phyloP scores from a whole-genome alignment of 2,888 invertebrate genomes.

The Invenusta paracnida region DNA sequence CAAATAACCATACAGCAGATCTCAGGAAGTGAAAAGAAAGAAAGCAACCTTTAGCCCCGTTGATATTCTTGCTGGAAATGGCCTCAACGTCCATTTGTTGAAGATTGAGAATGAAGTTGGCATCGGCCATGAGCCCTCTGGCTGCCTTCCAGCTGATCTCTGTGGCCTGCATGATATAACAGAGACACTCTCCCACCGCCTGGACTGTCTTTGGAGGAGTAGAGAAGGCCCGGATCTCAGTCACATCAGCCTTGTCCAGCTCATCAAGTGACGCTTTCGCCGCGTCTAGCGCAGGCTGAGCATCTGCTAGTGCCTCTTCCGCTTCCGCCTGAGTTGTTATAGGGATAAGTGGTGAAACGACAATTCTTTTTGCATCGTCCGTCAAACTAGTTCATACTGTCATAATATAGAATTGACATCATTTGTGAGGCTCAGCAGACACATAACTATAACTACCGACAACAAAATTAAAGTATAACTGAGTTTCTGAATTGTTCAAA shows the following conservation, averaged over 20 bases:
- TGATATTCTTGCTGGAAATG: conserved; percentile 42
- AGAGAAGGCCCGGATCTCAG: conserved; percentile 45
- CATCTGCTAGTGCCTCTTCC: conserved; percentile 40
- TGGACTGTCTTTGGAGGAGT: conserved; percentile 45
- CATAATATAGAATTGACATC: too few species aligned
- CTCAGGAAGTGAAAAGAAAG: too few species aligned
- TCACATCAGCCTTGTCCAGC: conserved; percentile 44
- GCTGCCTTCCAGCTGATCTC: conserved; percentile 46
- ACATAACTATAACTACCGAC: too few species aligned
- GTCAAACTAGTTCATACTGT: too few species aligned
- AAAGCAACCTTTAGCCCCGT: conserved; percentile 42
- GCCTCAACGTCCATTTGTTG: conserved; percentile 44
- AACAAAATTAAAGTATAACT: too few species aligned
- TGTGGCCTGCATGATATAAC: conserved; percentile 34
- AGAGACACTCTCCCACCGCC: conserved; percentile 43
- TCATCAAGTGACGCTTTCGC: conserved; percentile 43
- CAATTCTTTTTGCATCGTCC: neutral
- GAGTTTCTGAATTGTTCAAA: too few species aligned
- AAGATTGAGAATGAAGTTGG: conserved; percentile 43
- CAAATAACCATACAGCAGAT: too few species aligned
- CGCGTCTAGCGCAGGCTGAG: conserved; percentile 45
- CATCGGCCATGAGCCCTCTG: conserved; percentile 46
- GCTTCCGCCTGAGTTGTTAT: conserved; percentile 30
- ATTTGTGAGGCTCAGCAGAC: too few species aligned
- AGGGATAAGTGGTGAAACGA: neutral